Percentiles rank a stretch among this genome's conserved stretches.
Evolutionary conservation across 2,797 vertebrate genomes (phyloP).

Genomic region (Cynodonichthys magdalenae): DNA sequence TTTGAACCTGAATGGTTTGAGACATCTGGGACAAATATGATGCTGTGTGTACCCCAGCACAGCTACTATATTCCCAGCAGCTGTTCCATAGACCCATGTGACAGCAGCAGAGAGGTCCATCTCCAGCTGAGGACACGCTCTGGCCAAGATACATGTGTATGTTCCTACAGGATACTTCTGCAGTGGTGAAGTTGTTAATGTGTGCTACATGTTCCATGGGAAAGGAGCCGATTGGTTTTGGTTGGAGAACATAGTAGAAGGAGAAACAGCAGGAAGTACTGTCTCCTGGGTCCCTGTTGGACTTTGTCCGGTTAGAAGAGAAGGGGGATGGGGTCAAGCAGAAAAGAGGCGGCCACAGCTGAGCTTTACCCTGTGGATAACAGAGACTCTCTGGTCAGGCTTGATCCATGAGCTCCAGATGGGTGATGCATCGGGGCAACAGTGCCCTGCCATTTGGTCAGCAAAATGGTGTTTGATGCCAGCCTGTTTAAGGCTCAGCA

Average conservation of each 20-base stretch:
- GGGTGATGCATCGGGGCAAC: conserved; percentile 70
- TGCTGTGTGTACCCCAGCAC: conserved; percentile 28
- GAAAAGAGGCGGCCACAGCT: conserved; percentile 63
- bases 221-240: conserved; percentile 44
- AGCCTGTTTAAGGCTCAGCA: conserved; percentile 72
- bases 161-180: conserved; percentile 51
- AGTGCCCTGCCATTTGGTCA: conserved; percentile 71
- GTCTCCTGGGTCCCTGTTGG: conserved; percentile 68
- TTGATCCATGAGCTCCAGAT: conserved; percentile 74
- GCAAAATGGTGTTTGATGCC: conserved; percentile 71
- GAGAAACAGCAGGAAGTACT: conserved; percentile 64
- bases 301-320: conserved; percentile 30
- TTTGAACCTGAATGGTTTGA: conserved; percentile 8
- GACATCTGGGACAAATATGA: conserved; percentile 53
- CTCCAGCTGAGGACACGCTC: conserved; percentile 53
- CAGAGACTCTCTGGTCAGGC: conserved; percentile 39
- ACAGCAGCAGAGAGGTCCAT: conserved; percentile 42
- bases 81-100: conserved; percentile 61
- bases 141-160: conserved; percentile 41
- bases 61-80: conserved; percentile 26
- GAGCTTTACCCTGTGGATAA: conserved; percentile 53
- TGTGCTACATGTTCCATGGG: conserved; percentile 45
- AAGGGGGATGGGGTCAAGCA: conserved; percentile 49
- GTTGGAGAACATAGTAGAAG: conserved; percentile 53
- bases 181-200: conserved; percentile 30